Base-by-base conservation (phyloP, 2,888 invertebrate species). In the Lordiphosa andalusiaca region DNA sequence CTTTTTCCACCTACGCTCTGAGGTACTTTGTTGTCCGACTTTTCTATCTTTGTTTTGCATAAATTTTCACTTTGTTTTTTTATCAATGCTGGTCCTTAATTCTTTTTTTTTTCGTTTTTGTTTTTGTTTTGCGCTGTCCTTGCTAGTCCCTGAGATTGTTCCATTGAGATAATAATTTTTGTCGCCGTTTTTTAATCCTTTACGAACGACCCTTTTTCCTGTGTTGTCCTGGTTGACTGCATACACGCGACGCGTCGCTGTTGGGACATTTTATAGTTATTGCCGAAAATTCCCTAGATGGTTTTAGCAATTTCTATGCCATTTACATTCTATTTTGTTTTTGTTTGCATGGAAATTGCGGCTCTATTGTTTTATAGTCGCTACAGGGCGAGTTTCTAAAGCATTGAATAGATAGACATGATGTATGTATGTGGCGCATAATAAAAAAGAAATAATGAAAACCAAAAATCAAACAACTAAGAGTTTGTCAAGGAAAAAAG, bases 281-380 rank as follows among this genome's bases (percentile, higher is more conserved):
- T 83, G 80, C 67, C 70, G 38, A 67, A 80, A 82, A 84, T 81
- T 81, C 82, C 82, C 84, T 62, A 72, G 76, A 84, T 74, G 78
- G 71, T 60, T 74, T 69, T 68, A 76, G 69, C 80, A 70, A 72
- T 80, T 82, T 82, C 67, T 70, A 56, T 82, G 72, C 57, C 67
- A 66, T 74, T 80, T 76, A 65, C 62, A 67, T 80, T 83, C 74
- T 70, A 74, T 80, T 74, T 61, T 61, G 44, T 53, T 44, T 53
- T 44, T 19, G 36, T 40, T 36, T 38, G 68, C 55, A 63, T 68
- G 71, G 53, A 77, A 73, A 81, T 77, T 74, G 78, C 63, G 56
- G 56, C 63, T 55, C 76, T 68, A 82, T 83, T 80, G 80, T 83
- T 80, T 80, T 72, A 82, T 74, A 59, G 81, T 62, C 74, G 66